A percentile compares a stretch with the other conserved stretches of the same genome.
phyloP scores from a whole-genome alignment of 1,140 invertebrate species.

The Alviniconcha marisindica region DNA sequence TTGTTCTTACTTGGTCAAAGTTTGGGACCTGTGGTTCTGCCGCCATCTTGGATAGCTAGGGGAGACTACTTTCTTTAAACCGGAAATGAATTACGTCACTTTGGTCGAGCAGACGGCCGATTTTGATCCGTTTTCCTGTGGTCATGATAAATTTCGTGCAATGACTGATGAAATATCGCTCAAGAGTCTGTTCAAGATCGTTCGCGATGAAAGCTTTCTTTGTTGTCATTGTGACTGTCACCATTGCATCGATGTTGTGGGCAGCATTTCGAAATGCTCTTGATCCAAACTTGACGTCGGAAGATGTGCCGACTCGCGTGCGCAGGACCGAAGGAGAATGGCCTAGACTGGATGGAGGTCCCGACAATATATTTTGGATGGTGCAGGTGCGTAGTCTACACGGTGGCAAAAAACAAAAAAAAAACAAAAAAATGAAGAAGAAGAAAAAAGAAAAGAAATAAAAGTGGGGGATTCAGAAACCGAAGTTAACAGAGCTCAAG shows the following conservation, averaged over 20 bases:
- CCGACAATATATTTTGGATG: conserved; percentile 66
- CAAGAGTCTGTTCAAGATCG: background rate
- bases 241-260: background rate
- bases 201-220: conserved; percentile 13
- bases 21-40: too few species aligned
- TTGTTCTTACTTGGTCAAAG: too few species aligned
- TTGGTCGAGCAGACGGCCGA: background rate
- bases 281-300: conserved; percentile 15
- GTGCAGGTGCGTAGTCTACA: conserved; percentile 65
- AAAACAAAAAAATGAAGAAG: too few species aligned
- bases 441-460: too few species aligned
- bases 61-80: background rate
- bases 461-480: too few species aligned
- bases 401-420: too few species aligned
- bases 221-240: background rate
- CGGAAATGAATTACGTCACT: background rate
- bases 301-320: background rate
- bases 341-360: conserved; percentile 22
- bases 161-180: conserved; percentile 26
- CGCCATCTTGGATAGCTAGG: too few species aligned
- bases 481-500: too few species aligned
- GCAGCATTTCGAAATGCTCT: background rate
- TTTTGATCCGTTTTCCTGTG: background rate
- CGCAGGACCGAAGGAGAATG: background rate
- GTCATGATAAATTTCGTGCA: background rate